Evolutionary conservation across 1,140 invertebrate species (phyloP), one percentile per base, ranked within the genome.

Genomic region (Campoletis sonorensis): DNA sequence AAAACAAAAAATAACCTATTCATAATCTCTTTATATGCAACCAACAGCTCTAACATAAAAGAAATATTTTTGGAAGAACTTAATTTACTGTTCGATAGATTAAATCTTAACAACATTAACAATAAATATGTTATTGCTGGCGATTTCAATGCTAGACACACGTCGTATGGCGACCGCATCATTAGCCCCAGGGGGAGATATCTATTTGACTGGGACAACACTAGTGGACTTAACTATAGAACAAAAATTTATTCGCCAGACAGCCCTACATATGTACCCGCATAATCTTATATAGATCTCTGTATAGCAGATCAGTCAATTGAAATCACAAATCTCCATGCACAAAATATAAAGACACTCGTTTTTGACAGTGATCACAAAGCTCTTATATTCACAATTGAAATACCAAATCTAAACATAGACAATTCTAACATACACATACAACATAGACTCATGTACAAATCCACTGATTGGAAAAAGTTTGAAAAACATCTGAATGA

Each of bases 381-480:
- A 0, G 61, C 76, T 0, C 11, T n/a, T 82, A 30, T 27, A 58
- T 23, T 54, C 13, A 18, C 10, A 18, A 8, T 27, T 30, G 26
- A 75, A 13, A 54, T 10, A 51, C 71, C 26, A 23, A 10, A 27
- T 16, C 80, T 7, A 33, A 77, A 75, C 15, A 23, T 51, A 26
- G 58, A 64, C 23, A 61, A 8, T 61, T 10, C n/a, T 51, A 75
- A 40, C 16, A 3, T 8, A 45, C 23, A 33, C 67, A 16, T 54
- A 26, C 11, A 45, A 54, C 49, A 33, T 21, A 40, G 18, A 23
- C 30, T 49, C 16, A 70, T 80, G 0, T 86, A 40, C 26, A 85
- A 82, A 79, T 27, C 61, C 16, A 83, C 83, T 1, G 82, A 86
- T 27, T 86, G 83, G 84, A 45, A 72, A 8, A 71, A 23, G 13